A percentile compares a stretch with the other conserved stretches of the same genome.
phyloP scores from a whole-genome alignment of 2,113 vertebrate species.

The Galemys pyrenaicus region DNA sequence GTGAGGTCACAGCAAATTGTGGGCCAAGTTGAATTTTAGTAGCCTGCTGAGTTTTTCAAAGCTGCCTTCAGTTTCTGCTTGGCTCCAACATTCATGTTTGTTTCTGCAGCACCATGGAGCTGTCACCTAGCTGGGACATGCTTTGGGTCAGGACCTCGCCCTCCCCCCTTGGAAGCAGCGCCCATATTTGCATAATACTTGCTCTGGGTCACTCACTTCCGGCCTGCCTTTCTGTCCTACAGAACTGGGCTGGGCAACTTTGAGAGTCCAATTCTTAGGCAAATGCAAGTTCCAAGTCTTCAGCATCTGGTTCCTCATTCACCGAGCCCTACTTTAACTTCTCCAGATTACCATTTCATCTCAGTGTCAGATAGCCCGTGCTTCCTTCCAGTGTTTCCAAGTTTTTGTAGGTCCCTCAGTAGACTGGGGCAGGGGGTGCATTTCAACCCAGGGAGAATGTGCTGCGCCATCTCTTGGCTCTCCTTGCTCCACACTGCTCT shows the following conservation, averaged over 20 bases:
- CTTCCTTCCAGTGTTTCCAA: not conserved
- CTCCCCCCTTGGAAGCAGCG: not conserved
- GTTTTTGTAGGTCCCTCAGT: not conserved
- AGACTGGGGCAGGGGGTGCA: not conserved
- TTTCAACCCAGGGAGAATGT: not conserved
- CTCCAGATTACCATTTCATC: not conserved
- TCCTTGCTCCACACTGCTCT: not conserved
- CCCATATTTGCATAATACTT: not conserved
- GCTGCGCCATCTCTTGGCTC: not conserved
- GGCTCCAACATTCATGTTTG: constrained; percentile 15
- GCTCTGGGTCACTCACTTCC: not conserved
- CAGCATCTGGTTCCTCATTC: not conserved
- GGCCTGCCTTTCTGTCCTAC: not conserved
- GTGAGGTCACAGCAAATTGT: constrained; percentile 64
- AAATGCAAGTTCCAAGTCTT: not conserved
- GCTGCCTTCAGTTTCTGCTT: constrained; percentile 33
- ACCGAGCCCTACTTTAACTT: not conserved
- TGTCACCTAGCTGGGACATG: not conserved
- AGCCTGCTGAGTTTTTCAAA: constrained; percentile 40
- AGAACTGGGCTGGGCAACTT: not conserved
- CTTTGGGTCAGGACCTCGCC: not conserved
- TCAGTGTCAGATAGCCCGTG: not conserved
- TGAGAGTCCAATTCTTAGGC: not conserved
- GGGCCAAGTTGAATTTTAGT: constrained; percentile 48
- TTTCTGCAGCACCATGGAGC: constrained; percentile 53